Percentiles rank a stretch among this genome's conserved stretches.
Evolutionary conservation across 1,140 invertebrate genomes (phyloP).

Genomic region (Hylaeus anthracinus): DNA sequence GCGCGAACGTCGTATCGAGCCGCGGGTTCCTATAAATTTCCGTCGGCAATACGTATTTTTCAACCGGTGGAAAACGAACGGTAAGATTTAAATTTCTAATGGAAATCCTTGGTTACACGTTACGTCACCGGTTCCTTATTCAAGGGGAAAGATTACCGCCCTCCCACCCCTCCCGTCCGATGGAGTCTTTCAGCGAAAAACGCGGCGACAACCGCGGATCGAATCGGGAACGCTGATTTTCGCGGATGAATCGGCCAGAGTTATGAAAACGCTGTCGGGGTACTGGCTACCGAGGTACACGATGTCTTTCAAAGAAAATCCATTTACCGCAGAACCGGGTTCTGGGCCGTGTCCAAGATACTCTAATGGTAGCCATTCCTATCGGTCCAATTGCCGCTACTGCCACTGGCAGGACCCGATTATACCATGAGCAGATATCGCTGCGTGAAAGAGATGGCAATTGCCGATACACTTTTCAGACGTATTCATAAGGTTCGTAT

Average conservation of each 20-base stretch:
- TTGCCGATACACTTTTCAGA: slow-evolving; percentile 73
- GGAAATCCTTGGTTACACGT: slow-evolving; percentile 6
- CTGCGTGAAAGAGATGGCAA: slow-evolving; percentile 73
- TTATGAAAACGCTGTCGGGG: slow-evolving; percentile 72
- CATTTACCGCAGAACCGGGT: slow-evolving; percentile 74
- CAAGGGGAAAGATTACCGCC: not conserved
- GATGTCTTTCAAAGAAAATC: slow-evolving; percentile 73
- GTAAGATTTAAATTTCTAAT: not conserved
- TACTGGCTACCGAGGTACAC: slow-evolving; percentile 56
- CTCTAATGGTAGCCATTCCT: slow-evolving; percentile 73
- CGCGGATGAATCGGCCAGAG: slow-evolving; percentile 61
- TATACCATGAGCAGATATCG: slow-evolving; percentile 70
- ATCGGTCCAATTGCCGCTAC: slow-evolving; percentile 70
- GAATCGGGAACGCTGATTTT: slow-evolving; percentile 61
- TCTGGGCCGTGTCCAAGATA: slow-evolving; percentile 74
- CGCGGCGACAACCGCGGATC: slow-evolving; percentile 14
- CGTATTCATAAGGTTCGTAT: slow-evolving; percentile 63
- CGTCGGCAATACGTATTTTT: not conserved
- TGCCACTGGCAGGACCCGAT: slow-evolving; percentile 63
- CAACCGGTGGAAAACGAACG: not conserved
- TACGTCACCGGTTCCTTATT: slow-evolving; percentile 11
- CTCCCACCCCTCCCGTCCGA: not conserved
- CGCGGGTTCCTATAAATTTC: not conserved
- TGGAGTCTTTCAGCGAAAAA: not conserved
- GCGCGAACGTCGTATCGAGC: not conserved